Evolutionary conservation across 1,140 invertebrate genomes (phyloP).

Genomic region (Ylistrum balloti): DNA sequence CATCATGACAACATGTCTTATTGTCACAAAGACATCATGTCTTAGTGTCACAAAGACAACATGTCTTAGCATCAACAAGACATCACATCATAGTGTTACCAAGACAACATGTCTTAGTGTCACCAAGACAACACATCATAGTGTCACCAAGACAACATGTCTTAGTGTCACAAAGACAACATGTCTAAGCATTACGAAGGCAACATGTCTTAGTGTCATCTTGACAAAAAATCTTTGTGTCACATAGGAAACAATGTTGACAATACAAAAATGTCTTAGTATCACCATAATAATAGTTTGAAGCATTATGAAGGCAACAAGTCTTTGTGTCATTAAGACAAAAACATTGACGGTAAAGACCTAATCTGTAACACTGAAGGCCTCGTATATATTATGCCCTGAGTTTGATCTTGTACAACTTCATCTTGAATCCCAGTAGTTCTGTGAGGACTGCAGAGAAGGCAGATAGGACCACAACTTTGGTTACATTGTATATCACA

Average conservation of each 20-base stretch:
- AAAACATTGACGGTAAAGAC: no score
- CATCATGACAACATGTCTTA: neutral
- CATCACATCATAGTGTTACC: neutral
- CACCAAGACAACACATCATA: no score
- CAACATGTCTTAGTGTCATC: neutral
- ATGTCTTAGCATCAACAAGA: neutral
- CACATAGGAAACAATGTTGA: neutral
- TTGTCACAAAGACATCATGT: neutral
- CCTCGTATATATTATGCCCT: constrained; percentile 62
- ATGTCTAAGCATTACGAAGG: neutral
- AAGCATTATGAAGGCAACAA: neutral
- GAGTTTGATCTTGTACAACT: constrained; percentile 96
- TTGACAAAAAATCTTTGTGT: neutral
- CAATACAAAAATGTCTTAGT: no score
- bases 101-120: neutral
- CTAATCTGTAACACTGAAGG: no score
- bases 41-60: neutral
- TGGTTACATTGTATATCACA: constrained; percentile 96
- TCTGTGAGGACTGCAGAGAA: constrained; percentile 97
- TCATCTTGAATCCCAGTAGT: constrained; percentile 97
- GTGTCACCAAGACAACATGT: neutral
- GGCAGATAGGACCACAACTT: constrained; percentile 96
- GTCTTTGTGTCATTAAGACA: neutral
- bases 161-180: neutral
- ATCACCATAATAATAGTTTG: neutral